Base-by-base conservation (phyloP, 2,888 invertebrate species). In the Cyclophora punctaria region DNA sequence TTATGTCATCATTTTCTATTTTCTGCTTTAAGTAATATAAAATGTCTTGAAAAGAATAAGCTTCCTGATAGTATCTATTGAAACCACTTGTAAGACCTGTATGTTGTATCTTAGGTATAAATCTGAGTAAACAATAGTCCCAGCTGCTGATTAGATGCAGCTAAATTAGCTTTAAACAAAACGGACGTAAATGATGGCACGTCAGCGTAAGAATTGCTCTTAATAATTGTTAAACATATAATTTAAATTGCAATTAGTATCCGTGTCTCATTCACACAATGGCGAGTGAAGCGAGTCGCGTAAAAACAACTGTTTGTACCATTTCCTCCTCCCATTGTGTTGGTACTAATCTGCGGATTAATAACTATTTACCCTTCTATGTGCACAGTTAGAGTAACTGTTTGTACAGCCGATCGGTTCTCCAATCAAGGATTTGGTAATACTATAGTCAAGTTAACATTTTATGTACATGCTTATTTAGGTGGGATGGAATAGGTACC, bases 241-340 rank as follows among this genome's bases (percentile, higher is more conserved):
- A 75, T 78, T 75, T 71, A 63, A 58, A 62, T 59, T 55, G 64
- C 72, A 78, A 83, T 80, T 77, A 75, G 67, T 71, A 66, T 63
- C 62, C 59, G 59, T 65, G 64, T 72, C 70, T 78, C 69, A 73
- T 75, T 81, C 83, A 70, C 76, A 85, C 80, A 78, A 70, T 69
- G 60, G 71, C 53, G 72, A 71, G 69, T 67, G 69, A 60, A 74
- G 71, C 67, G 71, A 67, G 64, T 67, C 65, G 65, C 51, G 63
- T 71, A 84, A 83, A 81, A 86, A 83, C 72, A 62, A 66, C 66
- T 65, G 70, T 73, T 75, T 76, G 66, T 63, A 78, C 67, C 70
- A 76, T 85, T 81, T 84, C 84, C 82, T 74, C 74, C 79, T 78
- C 63, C 83, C 66, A 86, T 85, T 85, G 87, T 87, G 73, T 83